phyloP scores from a whole-genome alignment of 2,797 vertebrate genomes.

The Melopsittacus undulatus region DNA sequence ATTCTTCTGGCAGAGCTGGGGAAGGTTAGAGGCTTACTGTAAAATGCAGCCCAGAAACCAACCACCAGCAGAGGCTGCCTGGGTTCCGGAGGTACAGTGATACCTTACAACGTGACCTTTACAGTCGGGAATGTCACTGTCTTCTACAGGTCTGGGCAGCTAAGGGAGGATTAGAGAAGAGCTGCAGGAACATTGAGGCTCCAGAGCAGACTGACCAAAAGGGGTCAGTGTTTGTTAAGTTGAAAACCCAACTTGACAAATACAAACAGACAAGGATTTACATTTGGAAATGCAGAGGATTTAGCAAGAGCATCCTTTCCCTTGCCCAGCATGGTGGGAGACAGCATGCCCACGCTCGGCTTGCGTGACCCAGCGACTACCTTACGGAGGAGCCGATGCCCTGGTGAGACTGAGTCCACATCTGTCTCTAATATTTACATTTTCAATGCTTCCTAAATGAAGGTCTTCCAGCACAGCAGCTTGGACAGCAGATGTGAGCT shows the following conservation, averaged over 20 bases:
- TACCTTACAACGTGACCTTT: neutral
- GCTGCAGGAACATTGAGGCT: neutral
- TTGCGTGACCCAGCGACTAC: neutral
- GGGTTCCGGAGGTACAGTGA: neutral
- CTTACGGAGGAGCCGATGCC: neutral
- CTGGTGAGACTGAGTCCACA: neutral
- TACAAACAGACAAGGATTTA: neutral
- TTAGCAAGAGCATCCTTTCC: neutral
- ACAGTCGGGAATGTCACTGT: neutral
- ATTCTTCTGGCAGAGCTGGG: neutral
- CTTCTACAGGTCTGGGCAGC: neutral
- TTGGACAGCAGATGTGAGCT: neutral
- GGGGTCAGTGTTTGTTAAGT: constrained; percentile 57
- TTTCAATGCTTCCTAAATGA: neutral
- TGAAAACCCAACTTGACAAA: neutral
- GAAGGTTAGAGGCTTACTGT: neutral
- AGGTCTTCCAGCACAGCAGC: neutral
- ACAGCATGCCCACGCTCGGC: accelerated
- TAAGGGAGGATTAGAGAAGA: neutral
- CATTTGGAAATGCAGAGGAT: neutral
- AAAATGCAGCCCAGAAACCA: neutral
- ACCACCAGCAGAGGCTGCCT: neutral
- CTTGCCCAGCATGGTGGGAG: neutral
- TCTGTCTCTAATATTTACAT: neutral
- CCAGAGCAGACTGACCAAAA: constrained; percentile 24